These are phyloP conservation scores for Melanotaenia duboulayi DNA, from an alignment of 2,113 vertebrate genomes.

Conservation along the genomic window DNA sequence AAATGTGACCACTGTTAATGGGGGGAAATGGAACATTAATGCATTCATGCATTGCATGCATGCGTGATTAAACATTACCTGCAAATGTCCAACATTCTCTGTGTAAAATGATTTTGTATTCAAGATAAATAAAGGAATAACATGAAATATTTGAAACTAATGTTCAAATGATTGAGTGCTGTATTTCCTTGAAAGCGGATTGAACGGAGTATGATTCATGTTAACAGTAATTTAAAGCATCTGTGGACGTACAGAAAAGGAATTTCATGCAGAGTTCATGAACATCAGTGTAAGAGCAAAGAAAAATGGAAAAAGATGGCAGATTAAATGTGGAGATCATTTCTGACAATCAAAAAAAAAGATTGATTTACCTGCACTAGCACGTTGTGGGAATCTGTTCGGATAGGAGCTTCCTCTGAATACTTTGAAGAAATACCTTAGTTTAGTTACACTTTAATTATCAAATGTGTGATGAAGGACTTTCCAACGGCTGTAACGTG, in stretches of 20 bases:
- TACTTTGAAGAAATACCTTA: slow-evolving; percentile 85
- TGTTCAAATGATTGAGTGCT: background rate
- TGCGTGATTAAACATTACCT: background rate
- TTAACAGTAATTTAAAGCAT: slow-evolving; percentile 51
- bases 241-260: slow-evolving; percentile 42
- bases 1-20: too few species aligned
- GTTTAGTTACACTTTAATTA: slow-evolving; percentile 58
- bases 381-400: slow-evolving; percentile 78
- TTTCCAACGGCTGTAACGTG: slow-evolving; percentile 23
- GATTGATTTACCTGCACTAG: slow-evolving; percentile 84
- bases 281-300: slow-evolving; percentile 10
- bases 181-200: slow-evolving; percentile 14
- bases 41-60: background rate
- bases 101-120: background rate
- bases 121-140: background rate
- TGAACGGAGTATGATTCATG: slow-evolving; percentile 11
- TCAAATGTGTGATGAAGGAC: slow-evolving; percentile 9
- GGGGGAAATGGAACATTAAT: too few species aligned
- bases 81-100: background rate
- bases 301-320: background rate
- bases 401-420: slow-evolving; percentile 82
- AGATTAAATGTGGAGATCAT: slow-evolving; percentile 5
- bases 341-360: slow-evolving; percentile 1
- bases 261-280: slow-evolving; percentile 55
- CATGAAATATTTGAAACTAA: background rate